These are phyloP conservation scores for Rhinoderma darwinii DNA, from an alignment of 2,113 vertebrate genomes.

Conservation along the genomic window DNA sequence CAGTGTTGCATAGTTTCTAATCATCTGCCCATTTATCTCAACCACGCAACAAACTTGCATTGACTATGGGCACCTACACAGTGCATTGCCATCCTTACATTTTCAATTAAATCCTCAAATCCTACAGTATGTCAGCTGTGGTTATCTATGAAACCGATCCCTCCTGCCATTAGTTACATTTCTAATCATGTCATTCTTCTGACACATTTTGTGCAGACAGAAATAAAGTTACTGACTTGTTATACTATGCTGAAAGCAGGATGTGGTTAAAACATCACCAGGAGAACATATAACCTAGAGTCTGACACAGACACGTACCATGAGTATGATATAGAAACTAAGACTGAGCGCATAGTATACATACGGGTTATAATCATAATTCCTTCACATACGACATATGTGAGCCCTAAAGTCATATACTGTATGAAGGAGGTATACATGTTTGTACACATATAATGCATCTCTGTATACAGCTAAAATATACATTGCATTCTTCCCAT, in stretches of 20 bases:
- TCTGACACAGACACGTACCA: background rate
- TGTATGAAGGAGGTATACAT: background rate
- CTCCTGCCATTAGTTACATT: background rate
- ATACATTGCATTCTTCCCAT: background rate
- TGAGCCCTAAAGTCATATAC: background rate
- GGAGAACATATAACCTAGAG: background rate
- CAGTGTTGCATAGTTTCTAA: background rate
- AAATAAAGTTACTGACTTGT: conserved; percentile 32
- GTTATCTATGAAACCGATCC: background rate
- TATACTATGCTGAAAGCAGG: conserved; percentile 61
- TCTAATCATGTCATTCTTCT: background rate
- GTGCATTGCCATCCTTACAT: background rate
- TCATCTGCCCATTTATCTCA: background rate
- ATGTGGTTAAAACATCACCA: conserved; percentile 64
- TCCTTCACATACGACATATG: background rate
- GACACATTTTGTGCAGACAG: conserved; percentile 18
- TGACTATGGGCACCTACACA: background rate
- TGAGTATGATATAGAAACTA: background rate
- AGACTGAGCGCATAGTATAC: background rate
- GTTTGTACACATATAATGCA: background rate
- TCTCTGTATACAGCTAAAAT: background rate
- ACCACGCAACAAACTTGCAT: background rate
- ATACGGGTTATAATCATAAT: background rate
- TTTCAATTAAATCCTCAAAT: background rate
- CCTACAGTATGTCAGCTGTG: background rate